phyloP scores from a whole-genome alignment of 2,888 invertebrate species.

The Andrena trimmerana region DNA sequence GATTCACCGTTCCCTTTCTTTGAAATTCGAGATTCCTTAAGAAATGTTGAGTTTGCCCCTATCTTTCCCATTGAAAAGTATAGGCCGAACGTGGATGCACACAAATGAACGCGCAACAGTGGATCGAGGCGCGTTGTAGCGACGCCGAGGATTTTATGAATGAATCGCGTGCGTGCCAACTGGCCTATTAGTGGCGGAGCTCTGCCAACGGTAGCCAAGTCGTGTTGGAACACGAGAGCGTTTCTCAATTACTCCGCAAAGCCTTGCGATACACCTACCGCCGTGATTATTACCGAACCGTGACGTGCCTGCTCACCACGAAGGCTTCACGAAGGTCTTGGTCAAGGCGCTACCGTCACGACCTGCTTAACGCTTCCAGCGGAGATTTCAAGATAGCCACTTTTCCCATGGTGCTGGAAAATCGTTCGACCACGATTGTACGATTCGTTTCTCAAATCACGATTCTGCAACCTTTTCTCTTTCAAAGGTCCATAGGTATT shows the following conservation, averaged over 20 bases:
- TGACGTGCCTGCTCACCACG: constrained; percentile 65
- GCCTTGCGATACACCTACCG: constrained; percentile 67
- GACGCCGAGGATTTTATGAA: constrained; percentile 76
- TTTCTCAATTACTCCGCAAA: constrained; percentile 75
- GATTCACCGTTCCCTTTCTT: no score
- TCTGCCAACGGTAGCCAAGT: constrained; percentile 73
- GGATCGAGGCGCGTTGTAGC: constrained; percentile 33
- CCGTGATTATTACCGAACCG: constrained; percentile 74
- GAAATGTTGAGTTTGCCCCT: no score
- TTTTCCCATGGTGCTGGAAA: not conserved
- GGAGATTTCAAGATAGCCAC: not conserved
- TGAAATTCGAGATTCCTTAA: no score
- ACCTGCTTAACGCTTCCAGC: constrained; percentile 60
- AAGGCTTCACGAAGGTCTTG: constrained; percentile 70
- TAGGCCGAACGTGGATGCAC: not conserved
- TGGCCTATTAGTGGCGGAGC: constrained; percentile 75
- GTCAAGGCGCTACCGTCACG: constrained; percentile 65
- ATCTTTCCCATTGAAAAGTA: not conserved
- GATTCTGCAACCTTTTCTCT: not conserved
- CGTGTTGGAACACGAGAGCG: constrained; percentile 75
- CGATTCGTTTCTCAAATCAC: not conserved
- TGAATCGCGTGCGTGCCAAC: constrained; percentile 82
- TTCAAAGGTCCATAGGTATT: no score
- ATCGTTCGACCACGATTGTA: not conserved
- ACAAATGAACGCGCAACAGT: not conserved